phyloP scores from a whole-genome alignment of 2,888 invertebrate species.

The Leptopilina syphax region DNA sequence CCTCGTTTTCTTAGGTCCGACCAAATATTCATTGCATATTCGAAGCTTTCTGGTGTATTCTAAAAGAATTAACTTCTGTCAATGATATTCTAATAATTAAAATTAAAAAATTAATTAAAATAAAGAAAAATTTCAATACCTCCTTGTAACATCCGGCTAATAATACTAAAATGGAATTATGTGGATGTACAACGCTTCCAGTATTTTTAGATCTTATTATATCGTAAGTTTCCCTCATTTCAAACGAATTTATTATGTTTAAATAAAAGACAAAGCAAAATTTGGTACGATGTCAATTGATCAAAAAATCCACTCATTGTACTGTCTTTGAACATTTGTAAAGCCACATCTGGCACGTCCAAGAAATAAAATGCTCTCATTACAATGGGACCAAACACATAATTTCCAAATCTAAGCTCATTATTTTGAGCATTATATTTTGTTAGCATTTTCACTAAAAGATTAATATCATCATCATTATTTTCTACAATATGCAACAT shows the following conservation, averaged over 20 bases:
- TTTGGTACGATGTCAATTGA: constrained; percentile 83
- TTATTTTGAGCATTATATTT: constrained; percentile 86
- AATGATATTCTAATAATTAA: not conserved
- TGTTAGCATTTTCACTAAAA: constrained; percentile 84
- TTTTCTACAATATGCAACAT: constrained; percentile 85
- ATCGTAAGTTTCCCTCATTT: constrained; percentile 83
- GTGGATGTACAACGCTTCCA: constrained; percentile 83
- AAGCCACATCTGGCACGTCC: constrained; percentile 83
- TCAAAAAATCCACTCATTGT: constrained; percentile 84
- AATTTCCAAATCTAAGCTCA: constrained; percentile 87
- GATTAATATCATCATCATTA: constrained; percentile 80
- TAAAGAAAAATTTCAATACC: constrained; percentile 76
- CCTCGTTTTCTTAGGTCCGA: constrained; percentile 80
- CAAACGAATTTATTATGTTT: constrained; percentile 82
- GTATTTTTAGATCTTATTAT: constrained; percentile 80
- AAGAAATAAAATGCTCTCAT: constrained; percentile 88
- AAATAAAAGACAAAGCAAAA: constrained; percentile 85
- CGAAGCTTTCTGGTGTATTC: constrained; percentile 85
- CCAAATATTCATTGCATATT: constrained; percentile 82
- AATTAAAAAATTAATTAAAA: too few relatives aligned
- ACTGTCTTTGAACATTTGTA: constrained; percentile 82
- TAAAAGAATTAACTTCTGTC: constrained; percentile 71
- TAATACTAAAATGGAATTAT: constrained; percentile 82
- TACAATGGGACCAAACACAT: constrained; percentile 88
- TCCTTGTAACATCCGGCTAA: constrained; percentile 87